Evolutionary conservation across 2,888 invertebrate genomes (phyloP).

Genomic region (Pterostichus madidus): DNA sequence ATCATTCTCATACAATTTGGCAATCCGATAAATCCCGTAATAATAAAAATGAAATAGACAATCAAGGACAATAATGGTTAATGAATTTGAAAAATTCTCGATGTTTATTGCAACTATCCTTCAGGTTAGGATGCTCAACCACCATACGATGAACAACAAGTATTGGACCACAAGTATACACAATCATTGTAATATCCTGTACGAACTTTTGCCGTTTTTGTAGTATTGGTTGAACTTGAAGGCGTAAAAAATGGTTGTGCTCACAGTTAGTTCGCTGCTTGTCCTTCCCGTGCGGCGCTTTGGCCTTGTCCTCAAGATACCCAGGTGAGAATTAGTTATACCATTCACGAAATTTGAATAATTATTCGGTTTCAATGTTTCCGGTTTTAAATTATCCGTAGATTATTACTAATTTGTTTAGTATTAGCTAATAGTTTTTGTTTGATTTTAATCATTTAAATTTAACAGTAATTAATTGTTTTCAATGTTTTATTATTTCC

Average conservation of each 20-base stretch:
- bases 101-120: conserved; percentile 8
- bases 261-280: conserved; percentile 70
- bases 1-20: too few relatives aligned
- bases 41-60: conserved; percentile 4
- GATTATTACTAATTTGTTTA: background rate
- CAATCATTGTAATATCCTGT: conserved; percentile 53
- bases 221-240: conserved; percentile 54
- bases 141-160: conserved; percentile 26
- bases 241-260: conserved; percentile 62
- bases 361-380: conserved; percentile 30
- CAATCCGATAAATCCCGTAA: too few relatives aligned
- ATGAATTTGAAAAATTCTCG: background rate
- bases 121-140: conserved; percentile 57
- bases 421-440: too few relatives aligned
- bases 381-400: conserved; percentile 18
- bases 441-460: too few relatives aligned
- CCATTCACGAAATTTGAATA: conserved; percentile 31
- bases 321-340: conserved; percentile 74
- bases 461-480: too few relatives aligned
- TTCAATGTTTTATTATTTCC: too few relatives aligned
- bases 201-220: conserved; percentile 61
- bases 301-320: conserved; percentile 73
- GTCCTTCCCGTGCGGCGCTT: conserved; percentile 73
- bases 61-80: conserved; percentile 30
- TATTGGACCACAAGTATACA: conserved; percentile 46